Percentiles rank a stretch among this genome's conserved stretches.
These are phyloP conservation scores for Brenthis ino DNA, from an alignment of 2,888 invertebrate species.

Conservation along the genomic window DNA sequence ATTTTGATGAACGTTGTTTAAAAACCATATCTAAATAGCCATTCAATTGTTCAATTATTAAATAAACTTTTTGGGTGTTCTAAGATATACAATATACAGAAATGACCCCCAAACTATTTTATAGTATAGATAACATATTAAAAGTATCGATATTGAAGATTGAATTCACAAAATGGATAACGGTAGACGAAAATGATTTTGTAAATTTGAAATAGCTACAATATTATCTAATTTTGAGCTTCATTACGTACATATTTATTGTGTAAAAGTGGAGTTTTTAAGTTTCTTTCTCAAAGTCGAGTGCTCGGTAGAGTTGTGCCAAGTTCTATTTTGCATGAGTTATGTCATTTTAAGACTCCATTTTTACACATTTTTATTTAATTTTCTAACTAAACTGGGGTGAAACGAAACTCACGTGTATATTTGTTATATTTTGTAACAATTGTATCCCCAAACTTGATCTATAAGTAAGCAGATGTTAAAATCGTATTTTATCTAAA, in stretches of 20 bases:
- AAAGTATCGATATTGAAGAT: neutral
- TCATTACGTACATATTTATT: neutral
- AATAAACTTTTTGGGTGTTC: too few species aligned
- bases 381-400: too few species aligned
- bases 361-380: too few species aligned
- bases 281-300: too few species aligned
- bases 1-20: too few species aligned
- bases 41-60: too few species aligned
- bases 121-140: neutral
- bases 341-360: too few species aligned
- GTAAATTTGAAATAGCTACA: constrained; percentile 1
- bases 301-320: too few species aligned
- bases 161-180: neutral
- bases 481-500: neutral
- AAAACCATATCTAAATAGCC: too few species aligned
- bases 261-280: neutral
- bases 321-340: too few species aligned
- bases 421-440: constrained; percentile 57
- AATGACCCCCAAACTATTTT: neutral
- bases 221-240: neutral
- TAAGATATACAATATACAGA: too few species aligned
- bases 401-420: constrained; percentile 53
- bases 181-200: neutral
- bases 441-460: constrained; percentile 48
- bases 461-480: constrained; percentile 51